phyloP scores from a whole-genome alignment of 2,113 vertebrate genomes.

The Camelus dromedarius region DNA sequence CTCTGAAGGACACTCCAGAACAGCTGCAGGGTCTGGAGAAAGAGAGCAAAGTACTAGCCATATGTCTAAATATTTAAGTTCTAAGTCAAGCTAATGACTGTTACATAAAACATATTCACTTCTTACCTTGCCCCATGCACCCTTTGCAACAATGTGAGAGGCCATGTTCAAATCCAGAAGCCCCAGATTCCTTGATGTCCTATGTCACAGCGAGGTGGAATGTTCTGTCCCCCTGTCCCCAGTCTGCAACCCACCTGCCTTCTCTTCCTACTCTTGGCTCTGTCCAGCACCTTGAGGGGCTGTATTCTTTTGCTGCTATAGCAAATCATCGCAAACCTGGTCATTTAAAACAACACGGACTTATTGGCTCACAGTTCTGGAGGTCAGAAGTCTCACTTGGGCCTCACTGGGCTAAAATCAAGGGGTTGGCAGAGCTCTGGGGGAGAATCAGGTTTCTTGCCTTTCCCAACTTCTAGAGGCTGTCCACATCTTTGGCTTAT shows the following conservation, averaged over 20 bases:
- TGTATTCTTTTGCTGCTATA: not conserved
- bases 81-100: not conserved
- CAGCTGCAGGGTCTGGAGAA: not conserved
- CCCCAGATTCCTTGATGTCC: not conserved
- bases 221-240: not conserved
- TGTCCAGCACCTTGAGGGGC: not conserved
- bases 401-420: not conserved
- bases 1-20: not conserved
- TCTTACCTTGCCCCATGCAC: not conserved
- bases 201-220: too few species aligned
- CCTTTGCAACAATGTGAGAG: not conserved
- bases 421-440: too few species aligned
- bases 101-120: not conserved
- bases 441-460: not conserved
- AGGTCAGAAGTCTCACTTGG: too few species aligned
- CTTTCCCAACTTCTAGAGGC: not conserved
- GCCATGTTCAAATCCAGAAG: not conserved
- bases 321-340: not conserved
- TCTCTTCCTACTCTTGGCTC: not conserved
- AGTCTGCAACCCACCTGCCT: not conserved
- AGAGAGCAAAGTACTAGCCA: not conserved
- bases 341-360: not conserved
- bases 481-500: not conserved
- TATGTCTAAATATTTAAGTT: not conserved
- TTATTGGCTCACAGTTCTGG: not conserved